phyloP scores from a whole-genome alignment of 2,888 invertebrate species.

The Glomeris marginata region DNA sequence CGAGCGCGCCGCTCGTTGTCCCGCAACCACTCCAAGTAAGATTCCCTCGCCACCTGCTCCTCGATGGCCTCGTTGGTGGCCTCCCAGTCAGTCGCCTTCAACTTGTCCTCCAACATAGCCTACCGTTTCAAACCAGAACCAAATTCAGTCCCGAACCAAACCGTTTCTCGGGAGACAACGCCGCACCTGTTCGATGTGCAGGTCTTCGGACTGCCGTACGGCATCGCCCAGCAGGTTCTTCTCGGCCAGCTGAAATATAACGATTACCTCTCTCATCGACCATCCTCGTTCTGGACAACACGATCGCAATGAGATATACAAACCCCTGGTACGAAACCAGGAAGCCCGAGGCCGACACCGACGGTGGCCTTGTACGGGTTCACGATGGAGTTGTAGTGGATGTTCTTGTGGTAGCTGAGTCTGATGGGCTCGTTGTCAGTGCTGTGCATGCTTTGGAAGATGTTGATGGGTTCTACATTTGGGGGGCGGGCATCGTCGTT shows the following conservation, averaged over 20 bases:
- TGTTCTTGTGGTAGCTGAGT: constrained; percentile 68
- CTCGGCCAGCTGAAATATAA: constrained; percentile 40
- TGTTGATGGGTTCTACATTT: constrained; percentile 62
- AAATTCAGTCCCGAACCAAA: background rate
- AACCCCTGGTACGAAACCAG: constrained; percentile 56
- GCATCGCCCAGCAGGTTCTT: constrained; percentile 56
- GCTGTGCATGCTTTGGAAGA: constrained; percentile 60
- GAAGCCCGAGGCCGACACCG: constrained; percentile 69
- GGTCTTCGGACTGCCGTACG: constrained; percentile 56
- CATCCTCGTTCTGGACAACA: background rate
- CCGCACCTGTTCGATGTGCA: constrained; percentile 66
- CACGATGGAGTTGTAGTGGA: constrained; percentile 76
- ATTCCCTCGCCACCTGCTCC: constrained; percentile 71
- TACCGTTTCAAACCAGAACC: constrained; percentile 33
- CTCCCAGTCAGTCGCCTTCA: constrained; percentile 80
- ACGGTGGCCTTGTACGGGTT: constrained; percentile 65
- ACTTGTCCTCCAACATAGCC: constrained; percentile 80
- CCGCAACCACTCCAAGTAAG: constrained; percentile 62
- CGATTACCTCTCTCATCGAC: background rate
- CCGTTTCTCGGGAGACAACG: constrained; percentile 33
- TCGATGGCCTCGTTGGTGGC: constrained; percentile 80
- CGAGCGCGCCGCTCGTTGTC: constrained; percentile 42
- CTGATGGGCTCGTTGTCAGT: constrained; percentile 64
- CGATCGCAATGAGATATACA: constrained; percentile 10
- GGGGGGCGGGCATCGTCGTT: no score